phyloP scores from a whole-genome alignment of 2,797 vertebrate genomes.

The Streptopelia turtur region DNA sequence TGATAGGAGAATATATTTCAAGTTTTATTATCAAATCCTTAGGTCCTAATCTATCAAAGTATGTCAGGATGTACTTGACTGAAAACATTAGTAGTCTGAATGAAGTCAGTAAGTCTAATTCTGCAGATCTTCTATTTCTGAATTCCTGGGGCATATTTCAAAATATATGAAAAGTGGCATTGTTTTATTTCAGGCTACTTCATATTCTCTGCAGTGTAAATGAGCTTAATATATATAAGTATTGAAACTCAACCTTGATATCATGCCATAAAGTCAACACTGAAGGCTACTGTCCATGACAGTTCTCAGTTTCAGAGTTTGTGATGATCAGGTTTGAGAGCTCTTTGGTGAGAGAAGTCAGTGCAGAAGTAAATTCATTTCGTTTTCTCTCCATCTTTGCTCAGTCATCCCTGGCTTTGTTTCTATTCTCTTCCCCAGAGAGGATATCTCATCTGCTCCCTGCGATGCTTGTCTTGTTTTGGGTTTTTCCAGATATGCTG shows the following conservation, averaged over 20 bases:
- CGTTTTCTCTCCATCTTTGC: not conserved
- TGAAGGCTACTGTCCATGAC: not conserved
- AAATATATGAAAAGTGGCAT: not conserved
- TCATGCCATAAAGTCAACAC: not conserved
- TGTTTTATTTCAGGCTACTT: not conserved
- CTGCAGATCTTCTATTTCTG: not conserved
- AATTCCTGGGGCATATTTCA: not conserved
- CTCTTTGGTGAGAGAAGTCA: not conserved
- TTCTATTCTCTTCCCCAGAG: not conserved
- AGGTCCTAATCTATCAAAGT: not conserved
- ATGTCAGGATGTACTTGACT: not conserved
- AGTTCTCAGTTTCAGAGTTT: not conserved
- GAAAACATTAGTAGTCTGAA: not conserved
- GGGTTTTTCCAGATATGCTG: not conserved
- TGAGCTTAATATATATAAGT: not conserved
- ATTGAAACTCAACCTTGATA: not conserved
- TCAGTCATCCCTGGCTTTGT: not conserved
- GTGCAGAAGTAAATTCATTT: not conserved
- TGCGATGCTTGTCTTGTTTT: not conserved
- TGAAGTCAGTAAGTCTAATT: not conserved
- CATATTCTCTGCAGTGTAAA: not conserved
- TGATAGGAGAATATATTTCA: not conserved
- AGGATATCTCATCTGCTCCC: not conserved
- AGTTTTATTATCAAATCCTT: not conserved
- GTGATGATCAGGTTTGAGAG: not conserved